Conservation (phyloP, 2,113 vertebrate species). For the Notarius lentiginosus region DNA sequence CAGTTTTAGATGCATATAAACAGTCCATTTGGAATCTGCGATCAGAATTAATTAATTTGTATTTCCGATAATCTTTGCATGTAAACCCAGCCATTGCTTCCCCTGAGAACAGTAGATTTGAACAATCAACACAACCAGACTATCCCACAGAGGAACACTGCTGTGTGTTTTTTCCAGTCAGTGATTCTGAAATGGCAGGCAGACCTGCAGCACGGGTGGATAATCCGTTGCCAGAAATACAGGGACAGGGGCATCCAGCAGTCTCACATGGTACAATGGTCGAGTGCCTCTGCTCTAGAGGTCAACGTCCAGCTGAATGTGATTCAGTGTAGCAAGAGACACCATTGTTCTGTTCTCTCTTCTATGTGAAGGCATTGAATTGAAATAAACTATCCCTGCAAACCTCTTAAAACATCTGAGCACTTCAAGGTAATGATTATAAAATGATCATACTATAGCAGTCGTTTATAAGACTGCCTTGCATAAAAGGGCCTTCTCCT, state of each 20-base stretch:
- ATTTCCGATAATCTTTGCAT: not conserved
- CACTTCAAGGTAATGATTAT: slow-evolving; percentile 25
- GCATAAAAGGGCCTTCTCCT: slow-evolving; percentile 1
- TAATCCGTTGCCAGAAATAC: slow-evolving; percentile 56
- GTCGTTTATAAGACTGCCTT: not conserved
- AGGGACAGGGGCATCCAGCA: slow-evolving; percentile 54
- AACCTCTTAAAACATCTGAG: slow-evolving; percentile 16
- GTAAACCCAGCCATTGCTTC: not conserved
- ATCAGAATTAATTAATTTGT: not conserved
- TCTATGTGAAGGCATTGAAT: not conserved
- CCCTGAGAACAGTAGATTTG: slow-evolving; percentile 26
- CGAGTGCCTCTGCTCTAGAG: slow-evolving; percentile 54
- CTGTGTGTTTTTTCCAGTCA: slow-evolving; percentile 20
- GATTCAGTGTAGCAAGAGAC: slow-evolving; percentile 3
- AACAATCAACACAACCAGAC: slow-evolving; percentile 40
- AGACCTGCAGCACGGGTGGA: slow-evolving; percentile 38
- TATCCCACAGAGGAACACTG: slow-evolving; percentile 21
- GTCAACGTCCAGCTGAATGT: slow-evolving; percentile 49
- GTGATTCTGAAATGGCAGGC: slow-evolving; percentile 28
- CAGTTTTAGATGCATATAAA: not conserved
- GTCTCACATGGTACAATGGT: slow-evolving; percentile 48
- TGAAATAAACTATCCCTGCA: slow-evolving; percentile 4
- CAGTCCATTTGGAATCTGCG: not conserved
- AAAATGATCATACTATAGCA: slow-evolving; percentile 19
- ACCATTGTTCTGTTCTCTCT: slow-evolving; percentile 15